phyloP scores from a whole-genome alignment of 2,888 invertebrate species.

The Megaustenia siamemsis region DNA sequence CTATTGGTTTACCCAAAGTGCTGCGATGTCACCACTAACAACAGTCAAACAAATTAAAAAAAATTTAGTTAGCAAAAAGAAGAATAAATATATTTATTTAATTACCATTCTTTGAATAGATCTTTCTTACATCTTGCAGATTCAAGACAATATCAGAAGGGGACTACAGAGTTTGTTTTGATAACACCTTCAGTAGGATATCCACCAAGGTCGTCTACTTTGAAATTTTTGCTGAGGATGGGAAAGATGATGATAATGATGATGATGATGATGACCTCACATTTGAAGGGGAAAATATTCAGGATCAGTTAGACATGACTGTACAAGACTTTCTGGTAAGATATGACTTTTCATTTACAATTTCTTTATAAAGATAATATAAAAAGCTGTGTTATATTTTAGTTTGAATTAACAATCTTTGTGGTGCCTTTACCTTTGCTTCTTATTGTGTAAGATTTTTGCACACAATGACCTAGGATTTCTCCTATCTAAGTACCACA shows the following conservation, averaged over 20 bases:
- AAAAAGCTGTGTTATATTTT: no score
- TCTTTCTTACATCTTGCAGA: constrained; percentile 67
- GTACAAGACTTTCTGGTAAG: constrained; percentile 76
- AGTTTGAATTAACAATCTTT: no score
- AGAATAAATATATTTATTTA: no score
- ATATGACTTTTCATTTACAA: no score
- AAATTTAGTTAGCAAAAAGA: no score
- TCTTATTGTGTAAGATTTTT: no score
- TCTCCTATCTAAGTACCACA: no score
- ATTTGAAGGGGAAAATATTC: constrained; percentile 81
- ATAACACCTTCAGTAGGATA: constrained; percentile 91
- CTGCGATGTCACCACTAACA: not conserved
- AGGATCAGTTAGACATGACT: constrained; percentile 82
- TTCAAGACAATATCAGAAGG: constrained; percentile 84
- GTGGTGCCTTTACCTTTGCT: no score
- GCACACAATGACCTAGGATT: no score
- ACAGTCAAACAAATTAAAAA: not conserved
- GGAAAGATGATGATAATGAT: constrained; percentile 69
- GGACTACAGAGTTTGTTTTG: constrained; percentile 92
- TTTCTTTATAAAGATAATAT: no score
- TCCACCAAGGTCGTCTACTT: constrained; percentile 91
- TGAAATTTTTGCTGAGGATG: constrained; percentile 82
- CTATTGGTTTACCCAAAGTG: no score
- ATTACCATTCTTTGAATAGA: not conserved
- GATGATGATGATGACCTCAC: constrained; percentile 60